A percentile compares a stretch with the other conserved stretches of the same genome.
Evolutionary conservation across 2,113 vertebrate species (phyloP).

Genomic region (Ammodramus savannarum): DNA sequence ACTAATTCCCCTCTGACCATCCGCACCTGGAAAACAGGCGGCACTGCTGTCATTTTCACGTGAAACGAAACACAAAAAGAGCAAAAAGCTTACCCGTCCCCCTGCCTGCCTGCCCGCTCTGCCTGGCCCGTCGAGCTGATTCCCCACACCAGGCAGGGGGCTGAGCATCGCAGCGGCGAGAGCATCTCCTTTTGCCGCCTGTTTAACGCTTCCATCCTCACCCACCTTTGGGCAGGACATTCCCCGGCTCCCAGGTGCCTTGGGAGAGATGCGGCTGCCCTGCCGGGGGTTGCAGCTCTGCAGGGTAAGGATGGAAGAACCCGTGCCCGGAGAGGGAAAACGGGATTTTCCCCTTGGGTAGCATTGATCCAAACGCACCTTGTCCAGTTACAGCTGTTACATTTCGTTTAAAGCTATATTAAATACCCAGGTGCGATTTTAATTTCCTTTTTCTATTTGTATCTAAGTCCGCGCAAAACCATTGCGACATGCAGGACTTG

Average conservation of each 20-base stretch:
- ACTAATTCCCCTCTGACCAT: constrained; percentile 90
- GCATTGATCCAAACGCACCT: not conserved
- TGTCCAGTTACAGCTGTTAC: not conserved
- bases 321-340: not conserved
- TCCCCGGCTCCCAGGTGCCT: not conserved
- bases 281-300: not conserved
- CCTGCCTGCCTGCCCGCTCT: not conserved
- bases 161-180: not conserved
- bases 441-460: not conserved
- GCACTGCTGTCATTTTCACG: not conserved
- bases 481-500: not conserved
- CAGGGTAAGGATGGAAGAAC: not conserved
- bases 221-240: not conserved
- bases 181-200: not conserved
- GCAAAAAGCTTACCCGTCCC: not conserved
- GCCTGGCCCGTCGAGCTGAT: not conserved
- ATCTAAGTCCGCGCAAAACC: not conserved
- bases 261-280: not conserved
- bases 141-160: not conserved
- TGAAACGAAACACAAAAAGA: not conserved
- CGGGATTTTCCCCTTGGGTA: not conserved
- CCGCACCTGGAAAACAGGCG: constrained; percentile 81
- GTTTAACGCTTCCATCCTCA: not conserved
- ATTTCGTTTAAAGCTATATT: not conserved
- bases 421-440: not conserved